Evolutionary conservation across 1,140 invertebrate genomes (phyloP), one percentile per base, ranked within the genome.

Genomic region (Atta texana): DNA sequence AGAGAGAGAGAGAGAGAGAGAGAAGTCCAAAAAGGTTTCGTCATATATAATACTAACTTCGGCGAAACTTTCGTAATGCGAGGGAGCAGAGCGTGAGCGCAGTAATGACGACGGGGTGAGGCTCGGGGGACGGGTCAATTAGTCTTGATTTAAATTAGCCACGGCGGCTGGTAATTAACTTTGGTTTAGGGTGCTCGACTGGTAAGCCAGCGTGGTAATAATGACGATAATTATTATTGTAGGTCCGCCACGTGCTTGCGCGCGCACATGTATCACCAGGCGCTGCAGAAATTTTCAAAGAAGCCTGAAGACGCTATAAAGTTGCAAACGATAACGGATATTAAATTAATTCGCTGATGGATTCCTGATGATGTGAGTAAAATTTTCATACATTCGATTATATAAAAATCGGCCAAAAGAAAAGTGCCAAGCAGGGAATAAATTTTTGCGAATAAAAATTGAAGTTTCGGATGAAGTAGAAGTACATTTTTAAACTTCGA

Each of bases 71-170:
- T 92, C 87, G 82, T 92, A 92, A 94, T 93, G 91, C 88, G 75
- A 85, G 75, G 68, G 86, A 63, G 39, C 44, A 82, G 59, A 82
- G 74, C 53, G 71, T 72, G 75, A 91, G 34, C 63, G 71, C 44
- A 77, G 77, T 89, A 88, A 89, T 88, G 85, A 68, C 61, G 63
- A 68, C 57, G 61, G 86, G 64, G 39, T 10, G 61, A 57, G 49
- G 80, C 39, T 61, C 69, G 69, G 28, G 39, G 75, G 69, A 84
- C 81, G 89, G 91, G 93, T 94, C 92, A 93, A 94, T 95, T 94
- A 94, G 93, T 92, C 93, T 93, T 93, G 91, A 94, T 95, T 94
- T 92, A 94, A 94, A 94, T 95, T 93, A 94, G 91, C 90, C 88
- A 78, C 84, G 91, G 89, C 88, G 88, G 82, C 88, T 91, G 89